A percentile compares a stretch with the other conserved stretches of the same genome.
Evolutionary conservation across 2,113 vertebrate genomes (phyloP).

Genomic region (Buteo buteo): DNA sequence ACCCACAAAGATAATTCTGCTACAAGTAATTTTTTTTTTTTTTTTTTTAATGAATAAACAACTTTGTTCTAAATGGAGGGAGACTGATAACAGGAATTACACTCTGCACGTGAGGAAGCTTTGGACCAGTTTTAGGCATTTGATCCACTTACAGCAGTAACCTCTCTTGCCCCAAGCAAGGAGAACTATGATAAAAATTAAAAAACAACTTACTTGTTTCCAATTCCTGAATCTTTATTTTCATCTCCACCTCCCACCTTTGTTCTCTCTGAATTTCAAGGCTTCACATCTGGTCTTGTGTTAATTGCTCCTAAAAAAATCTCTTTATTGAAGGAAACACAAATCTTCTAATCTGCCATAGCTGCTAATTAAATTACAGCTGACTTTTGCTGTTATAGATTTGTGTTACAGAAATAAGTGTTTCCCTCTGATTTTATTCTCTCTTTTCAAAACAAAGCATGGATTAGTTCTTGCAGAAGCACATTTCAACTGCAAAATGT

Average conservation of each 20-base stretch:
- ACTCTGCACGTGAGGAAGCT: neutral
- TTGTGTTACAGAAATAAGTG: neutral
- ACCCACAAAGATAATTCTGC: neutral
- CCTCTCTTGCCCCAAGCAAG: neutral
- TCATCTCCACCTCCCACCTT: neutral
- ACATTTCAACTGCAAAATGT: neutral
- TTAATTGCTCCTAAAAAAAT: constrained; percentile 21
- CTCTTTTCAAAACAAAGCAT: neutral
- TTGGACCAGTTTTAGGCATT: neutral
- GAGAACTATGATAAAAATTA: neutral
- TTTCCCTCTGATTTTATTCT: neutral
- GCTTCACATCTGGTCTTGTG: constrained; percentile 36
- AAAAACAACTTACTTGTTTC: neutral
- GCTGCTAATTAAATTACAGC: constrained; percentile 55
- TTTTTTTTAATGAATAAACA: neutral
- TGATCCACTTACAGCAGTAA: neutral
- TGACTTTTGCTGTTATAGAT: neutral
- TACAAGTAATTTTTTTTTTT: neutral
- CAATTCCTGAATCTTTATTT: neutral
- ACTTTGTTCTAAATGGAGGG: neutral
- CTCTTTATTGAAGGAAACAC: neutral
- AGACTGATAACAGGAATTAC: neutral
- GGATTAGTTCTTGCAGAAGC: neutral
- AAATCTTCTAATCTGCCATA: constrained; percentile 14
- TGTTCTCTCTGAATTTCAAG: constrained; percentile 21